These are phyloP conservation scores for Pelosia muscerda DNA, from an alignment of 2,888 invertebrate species.

Conservation along the genomic window DNA sequence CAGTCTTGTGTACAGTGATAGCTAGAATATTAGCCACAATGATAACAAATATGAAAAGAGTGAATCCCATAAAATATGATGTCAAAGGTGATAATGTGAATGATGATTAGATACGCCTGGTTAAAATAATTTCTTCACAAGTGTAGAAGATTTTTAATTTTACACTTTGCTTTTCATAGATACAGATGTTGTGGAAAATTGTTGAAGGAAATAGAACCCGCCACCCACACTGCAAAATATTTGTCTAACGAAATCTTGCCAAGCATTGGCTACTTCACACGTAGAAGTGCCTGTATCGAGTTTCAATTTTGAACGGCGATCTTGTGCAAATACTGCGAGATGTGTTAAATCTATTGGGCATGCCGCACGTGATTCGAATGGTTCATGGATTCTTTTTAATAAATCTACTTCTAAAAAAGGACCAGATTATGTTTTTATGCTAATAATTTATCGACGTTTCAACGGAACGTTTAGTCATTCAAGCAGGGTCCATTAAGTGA, in stretches of 20 bases:
- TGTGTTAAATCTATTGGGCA: neutral
- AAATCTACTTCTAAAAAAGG: no score
- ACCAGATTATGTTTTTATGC: no score
- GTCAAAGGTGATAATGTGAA: no score
- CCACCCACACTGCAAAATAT: neutral
- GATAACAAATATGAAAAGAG: no score
- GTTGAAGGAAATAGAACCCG: neutral
- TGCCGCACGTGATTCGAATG: neutral
- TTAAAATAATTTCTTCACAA: neutral
- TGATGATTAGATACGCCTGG: no score
- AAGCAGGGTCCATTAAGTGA: no score
- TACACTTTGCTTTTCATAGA: no score
- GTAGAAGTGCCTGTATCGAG: conserved; percentile 11
- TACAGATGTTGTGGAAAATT: no score
- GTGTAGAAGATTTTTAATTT: neutral
- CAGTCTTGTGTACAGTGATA: no score
- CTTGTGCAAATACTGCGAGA: conserved; percentile 10
- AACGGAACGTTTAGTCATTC: neutral
- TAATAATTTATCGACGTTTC: neutral
- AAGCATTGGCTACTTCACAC: conserved; percentile 10
- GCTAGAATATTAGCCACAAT: no score
- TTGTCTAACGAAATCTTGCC: conserved; percentile 15
- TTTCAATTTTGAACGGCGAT: conserved; percentile 8
- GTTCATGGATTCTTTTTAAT: no score
- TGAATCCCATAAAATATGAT: no score